These are phyloP conservation scores for Dolichoris vasculosae DNA, from an alignment of 1,140 invertebrate species.

Conservation along the genomic window DNA sequence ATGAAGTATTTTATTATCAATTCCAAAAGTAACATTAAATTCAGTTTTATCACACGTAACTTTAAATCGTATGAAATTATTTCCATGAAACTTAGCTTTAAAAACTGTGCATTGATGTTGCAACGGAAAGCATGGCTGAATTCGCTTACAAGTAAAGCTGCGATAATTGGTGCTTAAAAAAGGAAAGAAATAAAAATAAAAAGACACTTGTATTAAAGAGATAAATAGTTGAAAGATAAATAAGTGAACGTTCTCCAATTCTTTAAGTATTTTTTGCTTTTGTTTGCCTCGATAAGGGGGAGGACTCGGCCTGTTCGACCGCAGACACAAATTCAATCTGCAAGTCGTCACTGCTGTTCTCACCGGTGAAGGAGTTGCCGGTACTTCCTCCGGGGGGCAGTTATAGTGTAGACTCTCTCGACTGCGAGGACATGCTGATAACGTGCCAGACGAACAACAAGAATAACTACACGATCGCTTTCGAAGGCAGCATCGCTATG, in stretches of 20 bases:
- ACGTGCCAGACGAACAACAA: constrained; percentile 91
- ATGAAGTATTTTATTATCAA: no score
- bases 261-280: not conserved
- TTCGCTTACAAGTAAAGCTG: not conserved
- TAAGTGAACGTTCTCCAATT: not conserved
- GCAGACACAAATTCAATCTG: constrained; percentile 89
- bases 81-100: not conserved
- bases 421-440: constrained; percentile 91
- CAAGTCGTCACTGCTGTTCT: constrained; percentile 92
- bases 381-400: constrained; percentile 80
- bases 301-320: constrained; percentile 83
- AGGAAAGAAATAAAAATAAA: not conserved
- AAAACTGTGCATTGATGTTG: constrained; percentile 39
- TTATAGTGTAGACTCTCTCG: constrained; percentile 92
- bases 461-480: constrained; percentile 95
- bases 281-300: constrained; percentile 74
- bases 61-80: not conserved
- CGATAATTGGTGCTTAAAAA: not conserved
- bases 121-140: constrained; percentile 27
- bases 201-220: not conserved
- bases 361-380: constrained; percentile 88
- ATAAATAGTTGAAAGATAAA: not conserved
- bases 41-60: not conserved
- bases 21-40: no score
- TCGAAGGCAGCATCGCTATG: constrained; percentile 90